Evolutionary conservation across 2,113 vertebrate genomes (phyloP).

Genomic region (Ardeotis arabs): DNA sequence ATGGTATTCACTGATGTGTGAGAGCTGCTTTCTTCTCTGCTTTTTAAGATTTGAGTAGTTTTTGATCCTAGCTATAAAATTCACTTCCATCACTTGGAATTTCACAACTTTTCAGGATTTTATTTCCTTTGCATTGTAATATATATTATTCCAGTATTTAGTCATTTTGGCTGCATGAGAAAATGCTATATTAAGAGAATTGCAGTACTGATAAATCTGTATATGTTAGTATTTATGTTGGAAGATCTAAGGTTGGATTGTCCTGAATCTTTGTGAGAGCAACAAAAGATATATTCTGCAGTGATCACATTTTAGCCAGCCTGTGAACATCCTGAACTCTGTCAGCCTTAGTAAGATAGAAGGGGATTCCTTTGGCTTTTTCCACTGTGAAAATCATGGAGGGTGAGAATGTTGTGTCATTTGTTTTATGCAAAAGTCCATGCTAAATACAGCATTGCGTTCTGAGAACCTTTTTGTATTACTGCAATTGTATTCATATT

Average conservation of each 20-base stretch:
- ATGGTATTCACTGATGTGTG: background rate
- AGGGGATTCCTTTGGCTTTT: background rate
- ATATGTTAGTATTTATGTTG: background rate
- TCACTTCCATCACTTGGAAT: background rate
- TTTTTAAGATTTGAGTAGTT: background rate
- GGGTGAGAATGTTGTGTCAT: background rate
- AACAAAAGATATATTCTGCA: background rate
- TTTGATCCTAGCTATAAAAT: background rate
- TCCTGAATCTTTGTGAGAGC: background rate
- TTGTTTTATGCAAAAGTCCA: background rate
- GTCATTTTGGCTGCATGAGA: background rate
- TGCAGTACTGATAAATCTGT: background rate
- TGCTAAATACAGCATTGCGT: background rate
- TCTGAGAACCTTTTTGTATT: background rate
- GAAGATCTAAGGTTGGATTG: background rate
- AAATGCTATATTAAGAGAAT: background rate
- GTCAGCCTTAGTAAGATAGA: background rate
- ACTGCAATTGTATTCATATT: background rate
- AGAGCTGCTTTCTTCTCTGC: background rate
- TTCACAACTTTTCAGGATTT: background rate
- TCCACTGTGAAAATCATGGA: background rate
- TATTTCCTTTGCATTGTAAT: background rate
- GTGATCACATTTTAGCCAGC: background rate
- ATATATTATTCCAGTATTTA: background rate
- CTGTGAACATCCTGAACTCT: background rate